Conservation (phyloP, 1,140 invertebrate species). For the Cyrtorhinus lividipennis region DNA sequence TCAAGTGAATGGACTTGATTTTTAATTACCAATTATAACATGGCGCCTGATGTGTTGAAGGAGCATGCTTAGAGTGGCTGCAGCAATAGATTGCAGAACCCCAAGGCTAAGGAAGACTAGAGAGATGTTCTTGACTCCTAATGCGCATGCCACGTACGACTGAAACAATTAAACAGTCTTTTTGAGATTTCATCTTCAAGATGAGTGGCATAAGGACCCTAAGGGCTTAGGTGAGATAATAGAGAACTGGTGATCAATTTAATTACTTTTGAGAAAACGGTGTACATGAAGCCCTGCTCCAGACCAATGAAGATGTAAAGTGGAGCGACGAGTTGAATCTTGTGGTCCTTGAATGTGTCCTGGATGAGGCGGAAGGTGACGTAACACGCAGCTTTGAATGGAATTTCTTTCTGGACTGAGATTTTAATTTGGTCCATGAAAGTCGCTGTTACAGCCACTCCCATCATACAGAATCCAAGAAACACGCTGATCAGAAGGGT, state of each 20-base stretch:
- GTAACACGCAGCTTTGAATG: conserved; percentile 26
- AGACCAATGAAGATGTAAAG: conserved; percentile 53
- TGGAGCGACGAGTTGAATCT: conserved; percentile 43
- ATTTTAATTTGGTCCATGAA: conserved; percentile 35
- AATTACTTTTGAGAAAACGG: conserved; percentile 51
- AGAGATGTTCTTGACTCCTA: conserved; percentile 46
- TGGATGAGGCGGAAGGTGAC: conserved; percentile 29
- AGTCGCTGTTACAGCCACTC: conserved; percentile 36
- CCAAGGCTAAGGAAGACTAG: conserved; percentile 48
- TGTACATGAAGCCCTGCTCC: conserved; percentile 56
- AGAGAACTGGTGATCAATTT: too few relatives aligned
- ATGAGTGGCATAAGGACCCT: too few relatives aligned
- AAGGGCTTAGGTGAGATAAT: too few relatives aligned
- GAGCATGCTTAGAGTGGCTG: conserved; percentile 50
- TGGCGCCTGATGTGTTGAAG: conserved; percentile 45
- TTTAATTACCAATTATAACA: conserved; percentile 46
- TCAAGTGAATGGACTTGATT: too few relatives aligned
- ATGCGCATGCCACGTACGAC: conserved; percentile 46
- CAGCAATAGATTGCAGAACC: conserved; percentile 46
- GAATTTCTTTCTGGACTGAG: conserved; percentile 30
- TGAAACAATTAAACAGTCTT: conserved; percentile 25
- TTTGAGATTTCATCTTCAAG: not conserved
- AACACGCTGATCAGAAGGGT: conserved; percentile 37
- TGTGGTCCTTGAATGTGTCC: conserved; percentile 34
- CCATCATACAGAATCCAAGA: conserved; percentile 36